Evolutionary conservation across 1,140 invertebrate species (phyloP), one percentile per base, ranked within the genome.

Genomic region (Cydia pomonella): DNA sequence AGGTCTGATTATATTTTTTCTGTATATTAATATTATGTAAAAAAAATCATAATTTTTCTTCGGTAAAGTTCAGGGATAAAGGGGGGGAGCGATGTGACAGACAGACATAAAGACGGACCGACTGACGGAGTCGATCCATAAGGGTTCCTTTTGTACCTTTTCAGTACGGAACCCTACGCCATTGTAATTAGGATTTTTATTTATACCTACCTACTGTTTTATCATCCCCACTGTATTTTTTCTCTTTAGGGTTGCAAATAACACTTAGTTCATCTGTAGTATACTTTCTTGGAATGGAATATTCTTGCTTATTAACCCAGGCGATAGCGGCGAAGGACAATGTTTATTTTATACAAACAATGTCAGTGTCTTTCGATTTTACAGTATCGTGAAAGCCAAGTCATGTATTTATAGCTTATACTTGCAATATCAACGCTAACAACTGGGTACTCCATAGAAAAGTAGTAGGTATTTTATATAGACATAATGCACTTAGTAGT

Each of bases 401-500:
- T 69, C 64, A 38, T 69, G 64, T 69, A 69, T 69, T 69, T 69
- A 69, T 69, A 69, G n/a, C n/a, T 7, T 69, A 69, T 41, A 33
- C 64, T 66, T 18, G 29, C 23, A 41, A 38, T 69, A 69, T 33
- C 33, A 33, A 69, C n/a, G 18, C 16, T 21, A 33, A 7, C 27
- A 69, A 41, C 64, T 33, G 33, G 41, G 41, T n/a, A 33, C 64
- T 69, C 4, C 5, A 33, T 16, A 59, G 53, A 59, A n/a, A 50
- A 59, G 21, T 10, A 21, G 18, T 59, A 63, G 59, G 59, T 25
- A 59, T 59, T 59, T 18, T 50, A n/a, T 50, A 50, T 41, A 18
- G 50, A 18, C 50, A 53, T 7, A 18, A 53, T 53, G 6, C 50
- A 21, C 16, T 18, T 53, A 38, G 33, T 9, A 38, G 7, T 38